A percentile compares a stretch with the other conserved stretches of the same genome.
Evolutionary conservation across 2,797 vertebrate genomes (phyloP).

Genomic region (Steatocranus sp.): DNA sequence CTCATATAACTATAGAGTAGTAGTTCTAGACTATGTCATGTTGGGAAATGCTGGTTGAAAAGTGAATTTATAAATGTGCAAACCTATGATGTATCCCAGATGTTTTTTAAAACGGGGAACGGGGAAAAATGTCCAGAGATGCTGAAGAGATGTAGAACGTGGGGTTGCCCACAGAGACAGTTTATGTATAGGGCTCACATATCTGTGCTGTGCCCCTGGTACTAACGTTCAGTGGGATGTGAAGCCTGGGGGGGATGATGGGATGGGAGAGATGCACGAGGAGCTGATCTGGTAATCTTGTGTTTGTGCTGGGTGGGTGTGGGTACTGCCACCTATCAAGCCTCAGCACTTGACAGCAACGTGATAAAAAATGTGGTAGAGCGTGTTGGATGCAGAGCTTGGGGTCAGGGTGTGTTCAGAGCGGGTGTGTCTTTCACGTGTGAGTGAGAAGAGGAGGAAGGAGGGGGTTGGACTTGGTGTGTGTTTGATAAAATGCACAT

Average conservation of each 20-base stretch:
- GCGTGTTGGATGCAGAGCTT: neutral
- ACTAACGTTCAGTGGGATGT: neutral
- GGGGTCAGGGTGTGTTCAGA: neutral
- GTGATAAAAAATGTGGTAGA: constrained; percentile 18
- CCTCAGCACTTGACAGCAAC: constrained; percentile 14
- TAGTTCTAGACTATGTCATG: neutral
- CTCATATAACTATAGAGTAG: neutral
- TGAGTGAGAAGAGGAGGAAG: neutral
- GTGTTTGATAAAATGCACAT: neutral
- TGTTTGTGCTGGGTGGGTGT: neutral
- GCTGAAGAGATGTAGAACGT: neutral
- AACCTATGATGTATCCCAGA: neutral
- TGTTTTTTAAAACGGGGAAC: neutral
- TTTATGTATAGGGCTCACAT: neutral
- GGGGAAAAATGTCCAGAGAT: neutral
- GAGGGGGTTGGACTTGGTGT: neutral
- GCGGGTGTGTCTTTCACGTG: neutral
- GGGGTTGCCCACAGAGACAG: neutral
- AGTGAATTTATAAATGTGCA: neutral
- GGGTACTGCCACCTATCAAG: constrained; percentile 1
- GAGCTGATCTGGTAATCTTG: neutral
- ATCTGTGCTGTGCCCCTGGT: neutral
- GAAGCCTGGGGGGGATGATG: neutral
- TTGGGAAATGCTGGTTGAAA: neutral
- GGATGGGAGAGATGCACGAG: neutral